A percentile compares a stretch with the other conserved stretches of the same genome.
phyloP scores from a whole-genome alignment of 1,140 invertebrate genomes.

The Papilio dardanus region DNA sequence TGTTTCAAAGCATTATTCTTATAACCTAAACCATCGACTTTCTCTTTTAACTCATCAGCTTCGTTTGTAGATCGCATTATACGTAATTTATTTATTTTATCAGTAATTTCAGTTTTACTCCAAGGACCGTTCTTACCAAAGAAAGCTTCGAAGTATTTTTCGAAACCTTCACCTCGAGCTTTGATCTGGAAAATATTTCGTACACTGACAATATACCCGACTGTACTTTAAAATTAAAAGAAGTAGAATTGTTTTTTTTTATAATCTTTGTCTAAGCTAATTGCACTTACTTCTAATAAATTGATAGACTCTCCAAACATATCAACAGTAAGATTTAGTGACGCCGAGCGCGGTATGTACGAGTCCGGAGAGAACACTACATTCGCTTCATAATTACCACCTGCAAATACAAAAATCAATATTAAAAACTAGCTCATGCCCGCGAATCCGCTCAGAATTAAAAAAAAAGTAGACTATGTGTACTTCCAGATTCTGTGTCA shows the following conservation, averaged over 20 bases:
- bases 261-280: too few relatives aligned
- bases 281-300: constrained; percentile 88
- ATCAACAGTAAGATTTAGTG: constrained; percentile 93
- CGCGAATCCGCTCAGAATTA: too few relatives aligned
- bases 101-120: constrained; percentile 84
- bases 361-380: constrained; percentile 95
- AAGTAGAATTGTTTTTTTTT: neutral
- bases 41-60: constrained; percentile 80
- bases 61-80: constrained; percentile 81
- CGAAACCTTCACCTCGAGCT: constrained; percentile 92
- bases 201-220: neutral
- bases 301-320: constrained; percentile 96
- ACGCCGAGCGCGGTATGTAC: constrained; percentile 92
- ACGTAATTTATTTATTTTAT: constrained; percentile 83
- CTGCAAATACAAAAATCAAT: constrained; percentile 64
- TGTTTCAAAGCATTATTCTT: constrained; percentile 83
- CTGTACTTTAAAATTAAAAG: neutral
- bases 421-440: too few relatives aligned
- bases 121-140: constrained; percentile 90
- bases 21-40: constrained; percentile 84
- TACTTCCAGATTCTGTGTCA: too few relatives aligned
- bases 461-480: too few relatives aligned
- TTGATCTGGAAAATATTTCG: constrained; percentile 83
- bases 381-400: constrained; percentile 90
- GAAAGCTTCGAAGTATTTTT: constrained; percentile 90